Base-by-base conservation (phyloP, 2,888 invertebrate species). In the Platerodrilus igneus region DNA sequence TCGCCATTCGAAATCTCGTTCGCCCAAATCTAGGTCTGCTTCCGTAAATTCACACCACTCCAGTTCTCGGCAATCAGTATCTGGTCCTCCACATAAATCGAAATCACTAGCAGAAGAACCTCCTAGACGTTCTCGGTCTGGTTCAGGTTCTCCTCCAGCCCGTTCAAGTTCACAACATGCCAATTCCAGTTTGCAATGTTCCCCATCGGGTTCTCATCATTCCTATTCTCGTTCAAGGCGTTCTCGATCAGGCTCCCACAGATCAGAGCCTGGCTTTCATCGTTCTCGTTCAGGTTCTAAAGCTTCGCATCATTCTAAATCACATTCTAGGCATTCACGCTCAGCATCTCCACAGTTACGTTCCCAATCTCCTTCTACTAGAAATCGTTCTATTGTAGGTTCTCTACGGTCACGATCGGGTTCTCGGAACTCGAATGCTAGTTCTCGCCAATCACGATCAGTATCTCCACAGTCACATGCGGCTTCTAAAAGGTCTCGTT, bases 41-140 rank as follows among this genome's bases (percentile, higher is more conserved):
- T 57, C 59, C 29, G 63, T 66, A 2, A 58, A 56, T n/a, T 67
- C 63, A 18, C 58, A n/a, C n/a, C n/a, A n/a, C n/a, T n/a, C n/a
- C n/a, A n/a, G n/a, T n/a, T n/a, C n/a, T n/a, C n/a, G n/a, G n/a
- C n/a, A n/a, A n/a, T n/a, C n/a, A n/a, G n/a, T n/a, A n/a, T n/a
- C n/a, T n/a, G n/a, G n/a, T n/a, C n/a, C n/a, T n/a, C n/a, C n/a
- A n/a, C n/a, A n/a, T n/a, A n/a, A n/a, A n/a, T n/a, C n/a, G n/a
- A n/a, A n/a, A n/a, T n/a, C n/a, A n/a, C n/a, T n/a, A n/a, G n/a
- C n/a, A n/a, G n/a, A n/a, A n/a, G n/a, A n/a, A n/a, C n/a, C n/a
- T 32, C 45, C 41, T 23, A 55, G 49, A 19, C 35, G 43, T 14
- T 52, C 55, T 4, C 26, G 47, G 14, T 27, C 16, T 23, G 40